Conservation (phyloP, 2,797 vertebrate species). For the Aeoliscus strigatus region DNA sequence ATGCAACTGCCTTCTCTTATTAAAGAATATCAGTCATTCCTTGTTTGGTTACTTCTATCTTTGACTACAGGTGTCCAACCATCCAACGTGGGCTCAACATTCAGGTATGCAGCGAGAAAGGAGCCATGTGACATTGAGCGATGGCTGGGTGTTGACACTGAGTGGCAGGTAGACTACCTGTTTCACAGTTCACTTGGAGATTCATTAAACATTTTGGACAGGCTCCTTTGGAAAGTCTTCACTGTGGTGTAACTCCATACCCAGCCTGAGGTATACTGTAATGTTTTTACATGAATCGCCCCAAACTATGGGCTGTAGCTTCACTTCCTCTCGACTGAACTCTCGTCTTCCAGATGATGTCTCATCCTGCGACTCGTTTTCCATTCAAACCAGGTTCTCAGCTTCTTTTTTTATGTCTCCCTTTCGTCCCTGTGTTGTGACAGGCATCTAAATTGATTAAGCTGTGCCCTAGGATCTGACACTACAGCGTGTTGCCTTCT, state of each 20-base stretch:
- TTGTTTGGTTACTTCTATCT: slow-evolving; percentile 25
- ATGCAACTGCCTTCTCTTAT: slow-evolving; percentile 16
- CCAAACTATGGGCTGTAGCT: slow-evolving; percentile 32
- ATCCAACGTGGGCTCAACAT: slow-evolving; percentile 14
- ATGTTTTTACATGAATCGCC: slow-evolving; percentile 64
- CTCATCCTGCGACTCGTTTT: slow-evolving; percentile 76
- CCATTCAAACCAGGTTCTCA: slow-evolving; percentile 68
- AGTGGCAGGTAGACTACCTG: slow-evolving; percentile 65
- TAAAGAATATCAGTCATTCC: slow-evolving; percentile 32
- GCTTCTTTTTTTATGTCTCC: slow-evolving; percentile 58
- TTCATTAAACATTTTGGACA: slow-evolving; percentile 71
- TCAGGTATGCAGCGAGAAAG: slow-evolving; percentile 57
- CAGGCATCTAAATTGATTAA: slow-evolving; percentile 89
- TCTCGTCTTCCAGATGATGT: slow-evolving; percentile 60
- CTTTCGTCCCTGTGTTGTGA: slow-evolving; percentile 79
- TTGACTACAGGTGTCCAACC: slow-evolving; percentile 19
- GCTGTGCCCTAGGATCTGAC: slow-evolving; percentile 81
- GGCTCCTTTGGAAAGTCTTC: slow-evolving; percentile 45
- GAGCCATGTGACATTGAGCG: slow-evolving; percentile 51
- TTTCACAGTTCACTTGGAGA: slow-evolving; percentile 66
- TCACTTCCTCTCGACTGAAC: slow-evolving; percentile 21
- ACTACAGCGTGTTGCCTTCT: slow-evolving; percentile 84
- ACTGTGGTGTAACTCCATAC: slow-evolving; percentile 52
- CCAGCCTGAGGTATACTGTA: slow-evolving; percentile 54
- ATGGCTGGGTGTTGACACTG: slow-evolving; percentile 63